phyloP scores from a whole-genome alignment of 2,888 invertebrate genomes.

The Smittia aterrima region DNA sequence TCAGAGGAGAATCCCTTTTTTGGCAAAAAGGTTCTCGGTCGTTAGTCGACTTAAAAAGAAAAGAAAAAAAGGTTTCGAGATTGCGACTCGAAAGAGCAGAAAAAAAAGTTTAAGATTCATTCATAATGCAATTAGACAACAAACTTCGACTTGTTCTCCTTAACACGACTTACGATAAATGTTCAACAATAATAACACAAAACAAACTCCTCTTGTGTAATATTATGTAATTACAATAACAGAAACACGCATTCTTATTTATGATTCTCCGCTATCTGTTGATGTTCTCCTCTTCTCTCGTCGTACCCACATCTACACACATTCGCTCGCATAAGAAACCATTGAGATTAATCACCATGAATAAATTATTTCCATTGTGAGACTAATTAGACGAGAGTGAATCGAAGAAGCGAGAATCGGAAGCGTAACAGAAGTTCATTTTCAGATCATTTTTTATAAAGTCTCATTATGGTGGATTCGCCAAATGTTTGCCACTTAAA shows the following conservation, averaged over 20 bases:
- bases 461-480: background rate
- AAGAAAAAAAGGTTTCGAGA: background rate
- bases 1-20: slow-evolving; percentile 5
- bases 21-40: slow-evolving; percentile 10
- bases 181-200: background rate
- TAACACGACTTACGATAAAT: background rate
- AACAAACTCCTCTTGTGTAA: slow-evolving; percentile 8
- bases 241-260: slow-evolving; percentile 19
- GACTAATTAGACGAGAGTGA: slow-evolving; percentile 37
- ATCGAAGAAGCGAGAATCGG: slow-evolving; percentile 16
- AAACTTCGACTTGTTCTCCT: background rate
- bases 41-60: slow-evolving; percentile 5
- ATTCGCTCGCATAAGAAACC: background rate
- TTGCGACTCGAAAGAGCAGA: background rate
- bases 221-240: slow-evolving; percentile 18
- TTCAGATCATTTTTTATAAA: slow-evolving; percentile 28
- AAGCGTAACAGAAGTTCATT: slow-evolving; percentile 15
- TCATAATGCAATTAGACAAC: slow-evolving; percentile 13
- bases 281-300: background rate
- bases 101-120: slow-evolving; percentile 1
- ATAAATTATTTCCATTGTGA: slow-evolving; percentile 40
- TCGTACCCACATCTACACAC: background rate
- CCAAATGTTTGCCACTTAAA: background rate
- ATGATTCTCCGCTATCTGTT: slow-evolving; percentile 1
- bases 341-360: slow-evolving; percentile 33